Evolutionary conservation across 2,797 vertebrate genomes (phyloP), one percentile per base, ranked within the genome.

Genomic region (Spatula clypeata): DNA sequence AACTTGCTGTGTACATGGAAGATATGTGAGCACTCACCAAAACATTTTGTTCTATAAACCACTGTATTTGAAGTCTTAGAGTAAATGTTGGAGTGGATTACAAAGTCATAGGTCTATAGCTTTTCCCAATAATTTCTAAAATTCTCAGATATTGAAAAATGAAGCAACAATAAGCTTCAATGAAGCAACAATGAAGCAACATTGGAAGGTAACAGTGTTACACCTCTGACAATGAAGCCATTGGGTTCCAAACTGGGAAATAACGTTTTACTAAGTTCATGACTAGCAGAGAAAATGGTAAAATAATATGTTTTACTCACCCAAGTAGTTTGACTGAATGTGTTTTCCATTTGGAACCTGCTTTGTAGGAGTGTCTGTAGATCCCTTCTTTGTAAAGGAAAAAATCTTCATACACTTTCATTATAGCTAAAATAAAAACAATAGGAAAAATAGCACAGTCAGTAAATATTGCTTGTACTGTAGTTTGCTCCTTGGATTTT

Each of bases 321-420:
- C 98, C 98, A 60, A 98, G 93, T 24, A 98, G 97, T 93, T 98
- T 98, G 80, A 98, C 95, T 29, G 98, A 98, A 95, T 98, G 98
- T 54, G 96, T 97, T 88, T 82, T 97, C 90, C 97, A 96, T 66
- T 93, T 84, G 86, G 96, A 79, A 89, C 94, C 94, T 96, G 94
- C 76, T 82, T 73, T 86, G 79, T 88, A 82, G 21, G 96, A 91
- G 47, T 92, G 95, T 88, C 71, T 97, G 57, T 98, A 98, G 94
- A 98, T 98, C 53, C 98, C 98, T 13, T 85, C 82, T 92, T 98
- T 98, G 89, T 98, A 98, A 88, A 97, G 97, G 95, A 98, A 98
- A 96, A 98, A 98, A 53, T 98, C 98, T 9, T 97, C 97, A 32
- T 98, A 96, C 18, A 98, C 98, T 90, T 97, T 97, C 98, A 98